These are phyloP conservation scores for Poecile atricapillus DNA, from an alignment of 2,113 vertebrate species.

Conservation along the genomic window DNA sequence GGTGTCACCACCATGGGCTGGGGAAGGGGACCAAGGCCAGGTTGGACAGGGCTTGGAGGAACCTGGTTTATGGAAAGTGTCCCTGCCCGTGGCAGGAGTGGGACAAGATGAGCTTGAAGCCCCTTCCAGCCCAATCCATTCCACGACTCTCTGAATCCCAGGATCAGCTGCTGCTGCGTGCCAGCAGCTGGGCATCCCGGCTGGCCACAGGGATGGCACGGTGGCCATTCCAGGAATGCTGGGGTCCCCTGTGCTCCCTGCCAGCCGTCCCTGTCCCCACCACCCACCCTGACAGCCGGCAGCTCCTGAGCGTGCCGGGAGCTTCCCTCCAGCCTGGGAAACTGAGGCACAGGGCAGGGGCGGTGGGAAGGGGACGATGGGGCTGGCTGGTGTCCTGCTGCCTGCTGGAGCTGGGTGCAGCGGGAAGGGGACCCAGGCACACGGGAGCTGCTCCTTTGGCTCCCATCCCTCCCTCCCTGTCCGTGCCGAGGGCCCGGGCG, in stretches of 20 bases:
- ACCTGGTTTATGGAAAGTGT: too few species aligned
- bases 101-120: not conserved
- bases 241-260: not conserved
- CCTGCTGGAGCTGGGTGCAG: not conserved
- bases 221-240: not conserved
- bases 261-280: not conserved
- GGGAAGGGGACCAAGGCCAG: not conserved
- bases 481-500: not conserved
- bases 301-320: fast-evolving
- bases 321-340: not conserved
- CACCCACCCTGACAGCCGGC: fast-evolving
- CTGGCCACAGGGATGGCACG: fast-evolving
- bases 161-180: not conserved
- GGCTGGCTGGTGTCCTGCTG: not conserved
- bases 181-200: constrained; percentile 34
- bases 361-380: fast-evolving
- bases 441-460: fast-evolving
- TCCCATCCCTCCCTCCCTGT: not conserved
- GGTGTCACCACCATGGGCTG: not conserved
- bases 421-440: not conserved
- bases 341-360: not conserved
- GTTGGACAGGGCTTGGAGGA: not conserved
- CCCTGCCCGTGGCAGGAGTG: not conserved
- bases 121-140: not conserved
- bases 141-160: not conserved